Conservation (phyloP, 2,888 invertebrate genomes). For the Platynereis dumerilii region DNA sequence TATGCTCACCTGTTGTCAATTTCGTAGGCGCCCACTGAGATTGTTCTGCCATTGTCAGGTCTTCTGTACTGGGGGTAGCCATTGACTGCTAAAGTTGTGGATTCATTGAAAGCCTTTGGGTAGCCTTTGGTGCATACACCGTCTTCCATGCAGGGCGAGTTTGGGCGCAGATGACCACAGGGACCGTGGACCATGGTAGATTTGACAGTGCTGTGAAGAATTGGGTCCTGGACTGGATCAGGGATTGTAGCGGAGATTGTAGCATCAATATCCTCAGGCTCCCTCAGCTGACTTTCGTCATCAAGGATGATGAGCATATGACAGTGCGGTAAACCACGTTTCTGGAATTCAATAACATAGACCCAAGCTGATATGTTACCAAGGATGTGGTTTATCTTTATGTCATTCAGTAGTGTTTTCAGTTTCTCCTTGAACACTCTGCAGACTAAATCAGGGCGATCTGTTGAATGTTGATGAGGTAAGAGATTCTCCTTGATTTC, state of each 20-base stretch:
- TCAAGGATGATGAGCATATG: background rate
- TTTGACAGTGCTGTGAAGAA: background rate
- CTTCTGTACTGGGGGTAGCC: slow-evolving; percentile 26
- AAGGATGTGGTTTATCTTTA: background rate
- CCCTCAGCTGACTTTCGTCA: background rate
- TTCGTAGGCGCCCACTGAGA: slow-evolving; percentile 16
- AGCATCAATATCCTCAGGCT: background rate
- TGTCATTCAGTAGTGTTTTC: background rate
- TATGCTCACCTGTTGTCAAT: slow-evolving; percentile 52
- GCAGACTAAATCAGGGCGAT: background rate
- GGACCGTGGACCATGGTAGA: slow-evolving; percentile 2
- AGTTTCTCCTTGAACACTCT: background rate
- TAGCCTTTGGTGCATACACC: background rate
- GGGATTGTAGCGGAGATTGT: background rate
- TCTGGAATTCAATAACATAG: background rate
- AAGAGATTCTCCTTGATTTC: too few relatives aligned
- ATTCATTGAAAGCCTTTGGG: background rate
- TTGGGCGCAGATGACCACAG: background rate
- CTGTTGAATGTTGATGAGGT: background rate
- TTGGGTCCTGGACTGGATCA: background rate
- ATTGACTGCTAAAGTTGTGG: slow-evolving; percentile 11
- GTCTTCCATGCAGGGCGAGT: background rate
- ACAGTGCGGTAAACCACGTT: slow-evolving; percentile 1
- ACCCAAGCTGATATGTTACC: background rate
- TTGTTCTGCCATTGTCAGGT: slow-evolving; percentile 3